Evolutionary conservation across 1,140 invertebrate species (phyloP).

Genomic region (Tachypleus tridentatus): DNA sequence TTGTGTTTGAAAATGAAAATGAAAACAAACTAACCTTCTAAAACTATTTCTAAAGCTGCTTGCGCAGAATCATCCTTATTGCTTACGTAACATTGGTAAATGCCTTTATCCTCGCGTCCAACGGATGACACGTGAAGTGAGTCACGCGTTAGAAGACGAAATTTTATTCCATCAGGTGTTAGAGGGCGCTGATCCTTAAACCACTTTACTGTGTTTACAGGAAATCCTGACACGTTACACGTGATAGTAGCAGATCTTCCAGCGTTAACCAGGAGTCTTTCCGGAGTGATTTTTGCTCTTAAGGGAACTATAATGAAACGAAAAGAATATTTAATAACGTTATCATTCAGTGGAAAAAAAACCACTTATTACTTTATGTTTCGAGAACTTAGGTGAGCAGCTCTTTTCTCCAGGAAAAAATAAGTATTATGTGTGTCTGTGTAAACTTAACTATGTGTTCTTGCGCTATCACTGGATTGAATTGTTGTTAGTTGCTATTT

Average conservation of each 20-base stretch:
- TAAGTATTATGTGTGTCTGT: too few relatives aligned
- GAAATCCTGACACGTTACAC: conserved; percentile 23
- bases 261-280: conserved; percentile 41
- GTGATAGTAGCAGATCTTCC: conserved; percentile 20
- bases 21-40: conserved; percentile 56
- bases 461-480: too few relatives aligned
- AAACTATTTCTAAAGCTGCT: conserved; percentile 61
- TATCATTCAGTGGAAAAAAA: too few relatives aligned
- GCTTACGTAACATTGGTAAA: conserved; percentile 80
- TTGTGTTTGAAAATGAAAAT: neutral
- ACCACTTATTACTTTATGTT: too few relatives aligned
- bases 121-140: conserved; percentile 51
- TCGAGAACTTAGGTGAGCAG: too few relatives aligned
- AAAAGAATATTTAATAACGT: too few relatives aligned
- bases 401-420: too few relatives aligned
- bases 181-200: conserved; percentile 64
- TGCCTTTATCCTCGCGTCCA: conserved; percentile 62
- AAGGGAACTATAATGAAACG: conserved; percentile 9
- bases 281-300: conserved; percentile 18
- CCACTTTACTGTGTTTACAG: conserved; percentile 21
- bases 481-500: too few relatives aligned
- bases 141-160: conserved; percentile 28
- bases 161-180: conserved; percentile 34
- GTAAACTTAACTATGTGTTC: too few relatives aligned
- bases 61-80: conserved; percentile 75